phyloP scores from a whole-genome alignment of 2,113 vertebrate genomes.

The Dromas ardeola region DNA sequence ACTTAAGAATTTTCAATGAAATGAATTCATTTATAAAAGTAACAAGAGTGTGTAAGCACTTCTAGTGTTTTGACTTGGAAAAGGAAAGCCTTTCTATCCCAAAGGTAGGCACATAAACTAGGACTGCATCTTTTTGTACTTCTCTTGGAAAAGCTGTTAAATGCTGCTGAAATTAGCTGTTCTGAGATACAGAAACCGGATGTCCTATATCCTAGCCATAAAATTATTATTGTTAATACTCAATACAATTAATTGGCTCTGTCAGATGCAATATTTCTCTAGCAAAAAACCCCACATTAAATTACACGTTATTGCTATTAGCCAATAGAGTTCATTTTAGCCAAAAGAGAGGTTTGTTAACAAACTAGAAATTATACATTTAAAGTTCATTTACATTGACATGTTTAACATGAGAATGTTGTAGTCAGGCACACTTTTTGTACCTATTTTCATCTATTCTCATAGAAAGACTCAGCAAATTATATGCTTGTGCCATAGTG shows the following conservation, averaged over 20 bases:
- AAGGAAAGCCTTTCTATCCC: neutral
- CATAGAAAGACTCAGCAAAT: constrained; percentile 88
- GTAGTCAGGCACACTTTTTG: constrained; percentile 73
- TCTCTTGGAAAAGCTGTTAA: neutral
- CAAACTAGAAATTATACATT: constrained; percentile 78
- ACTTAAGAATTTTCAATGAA: constrained; percentile 59
- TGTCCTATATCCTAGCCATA: neutral
- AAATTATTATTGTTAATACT: constrained; percentile 53
- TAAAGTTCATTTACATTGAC: constrained; percentile 77
- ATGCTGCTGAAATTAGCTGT: neutral
- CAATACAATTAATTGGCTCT: constrained; percentile 53
- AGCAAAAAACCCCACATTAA: constrained; percentile 46
- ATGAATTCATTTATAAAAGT: constrained; percentile 48
- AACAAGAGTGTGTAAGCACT: neutral
- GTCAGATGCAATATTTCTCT: constrained; percentile 68
- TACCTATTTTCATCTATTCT: constrained; percentile 81
- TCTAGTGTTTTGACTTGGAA: neutral
- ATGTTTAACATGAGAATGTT: constrained; percentile 76
- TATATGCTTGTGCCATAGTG: constrained; percentile 88
- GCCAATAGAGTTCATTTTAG: constrained; percentile 60
- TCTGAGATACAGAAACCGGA: neutral
- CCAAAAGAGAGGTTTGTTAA: constrained; percentile 66
- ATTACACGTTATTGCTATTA: constrained; percentile 70
- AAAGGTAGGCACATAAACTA: neutral
- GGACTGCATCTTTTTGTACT: neutral